A percentile compares a stretch with the other conserved stretches of the same genome.
These are phyloP conservation scores for Epizoanthus ramosus DNA, from an alignment of 92 coral and sea anemone genomes.

Conservation along the genomic window DNA sequence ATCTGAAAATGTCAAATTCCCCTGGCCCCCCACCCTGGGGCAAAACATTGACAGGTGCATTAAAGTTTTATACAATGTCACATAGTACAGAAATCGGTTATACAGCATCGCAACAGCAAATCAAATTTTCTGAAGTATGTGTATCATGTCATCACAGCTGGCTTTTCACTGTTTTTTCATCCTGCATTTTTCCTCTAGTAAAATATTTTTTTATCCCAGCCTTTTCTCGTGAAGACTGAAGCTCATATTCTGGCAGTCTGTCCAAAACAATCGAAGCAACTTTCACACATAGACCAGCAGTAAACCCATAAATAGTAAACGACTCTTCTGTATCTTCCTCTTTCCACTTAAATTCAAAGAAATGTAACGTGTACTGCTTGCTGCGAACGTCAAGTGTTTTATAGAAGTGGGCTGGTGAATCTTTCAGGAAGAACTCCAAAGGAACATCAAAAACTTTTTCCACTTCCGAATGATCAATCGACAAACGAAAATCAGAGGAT, in stretches of 20 bases:
- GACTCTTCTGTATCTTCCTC: constrained; percentile 15
- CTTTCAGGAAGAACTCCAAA: constrained; percentile 71
- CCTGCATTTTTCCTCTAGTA: neutral
- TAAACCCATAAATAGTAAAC: constrained; percentile 80
- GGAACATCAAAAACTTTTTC: constrained; percentile 76
- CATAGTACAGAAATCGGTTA: no score
- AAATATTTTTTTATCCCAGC: constrained; percentile 18
- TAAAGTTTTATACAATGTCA: no score
- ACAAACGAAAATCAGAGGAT: constrained; percentile 58
- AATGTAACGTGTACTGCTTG: constrained; percentile 28
- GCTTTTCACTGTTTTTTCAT: neutral
- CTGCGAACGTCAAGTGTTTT: neutral
- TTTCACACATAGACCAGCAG: constrained; percentile 69
- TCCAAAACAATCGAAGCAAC: constrained; percentile 69
- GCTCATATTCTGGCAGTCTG: constrained; percentile 73
- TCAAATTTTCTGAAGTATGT: no score
- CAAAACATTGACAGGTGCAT: no score
- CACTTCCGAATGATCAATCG: constrained; percentile 67
- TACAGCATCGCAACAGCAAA: no score
- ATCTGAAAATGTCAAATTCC: no score
- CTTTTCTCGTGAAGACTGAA: constrained; percentile 46
- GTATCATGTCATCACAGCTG: neutral
- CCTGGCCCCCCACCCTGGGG: no score
- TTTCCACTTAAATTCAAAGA: constrained; percentile 44
- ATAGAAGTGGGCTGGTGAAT: constrained; percentile 39